phyloP scores from a whole-genome alignment of 30 jellyfish, hydroid and myxozoan genomes.

The Pseudorhiza aurosa region DNA sequence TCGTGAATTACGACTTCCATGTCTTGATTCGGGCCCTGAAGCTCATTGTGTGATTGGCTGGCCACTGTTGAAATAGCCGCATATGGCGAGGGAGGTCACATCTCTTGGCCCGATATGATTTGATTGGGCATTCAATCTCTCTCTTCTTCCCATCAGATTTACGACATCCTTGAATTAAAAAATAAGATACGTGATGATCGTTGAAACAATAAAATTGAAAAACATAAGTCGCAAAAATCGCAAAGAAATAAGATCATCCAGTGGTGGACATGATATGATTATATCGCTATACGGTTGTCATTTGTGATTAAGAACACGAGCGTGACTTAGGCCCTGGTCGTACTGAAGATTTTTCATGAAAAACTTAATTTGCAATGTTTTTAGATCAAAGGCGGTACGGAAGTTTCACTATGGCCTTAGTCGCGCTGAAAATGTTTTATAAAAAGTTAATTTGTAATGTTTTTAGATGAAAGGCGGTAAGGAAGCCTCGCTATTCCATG shows the following conservation, averaged over 20 bases:
- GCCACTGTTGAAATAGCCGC: conserved; percentile 34
- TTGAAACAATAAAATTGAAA: too few relatives aligned
- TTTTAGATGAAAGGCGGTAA: too few relatives aligned
- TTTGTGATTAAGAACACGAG: too few relatives aligned
- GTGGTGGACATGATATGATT: background rate
- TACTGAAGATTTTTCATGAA: too few relatives aligned
- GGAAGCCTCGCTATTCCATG: too few relatives aligned
- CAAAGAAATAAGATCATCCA: background rate
- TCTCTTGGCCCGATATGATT: conserved; percentile 22
- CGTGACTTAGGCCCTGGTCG: too few relatives aligned
- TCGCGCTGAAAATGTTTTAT: too few relatives aligned
- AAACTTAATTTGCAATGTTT: too few relatives aligned
- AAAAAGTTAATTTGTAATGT: too few relatives aligned
- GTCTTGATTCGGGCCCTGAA: conserved; percentile 12
- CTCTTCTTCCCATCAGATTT: background rate
- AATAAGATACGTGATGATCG: background rate
- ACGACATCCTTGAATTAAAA: background rate
- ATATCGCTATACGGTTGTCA: background rate
- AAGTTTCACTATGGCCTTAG: too few relatives aligned
- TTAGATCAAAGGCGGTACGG: too few relatives aligned
- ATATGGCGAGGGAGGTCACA: conserved; percentile 51
- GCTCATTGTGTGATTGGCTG: background rate
- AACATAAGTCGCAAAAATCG: background rate
- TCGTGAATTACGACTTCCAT: conserved; percentile 22
- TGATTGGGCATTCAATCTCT: conserved; percentile 36